phyloP scores from a whole-genome alignment of 23 tunicate species.

The Phallusia fumigata region DNA sequence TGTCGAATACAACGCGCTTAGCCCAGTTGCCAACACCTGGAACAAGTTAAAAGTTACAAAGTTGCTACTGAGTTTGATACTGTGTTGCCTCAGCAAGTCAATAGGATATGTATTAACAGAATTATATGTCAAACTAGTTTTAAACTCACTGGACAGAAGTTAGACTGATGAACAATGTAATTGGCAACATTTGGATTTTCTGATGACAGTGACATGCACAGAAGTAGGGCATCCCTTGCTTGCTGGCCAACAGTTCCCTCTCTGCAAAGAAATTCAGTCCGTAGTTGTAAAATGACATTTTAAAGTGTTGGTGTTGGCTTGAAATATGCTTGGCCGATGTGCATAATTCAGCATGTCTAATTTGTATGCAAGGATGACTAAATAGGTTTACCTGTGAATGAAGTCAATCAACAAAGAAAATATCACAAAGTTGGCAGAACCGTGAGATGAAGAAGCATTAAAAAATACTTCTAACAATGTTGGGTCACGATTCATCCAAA shows the following conservation, averaged over 20 bases:
- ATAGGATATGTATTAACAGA: not conserved
- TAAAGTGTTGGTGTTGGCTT: too few species aligned
- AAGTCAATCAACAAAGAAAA: conserved; percentile 70
- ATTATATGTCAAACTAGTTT: too few species aligned
- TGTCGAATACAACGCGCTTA: conserved; percentile 82
- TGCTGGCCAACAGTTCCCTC: conserved; percentile 95
- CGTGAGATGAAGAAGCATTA: conserved; percentile 51
- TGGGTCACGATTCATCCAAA: conserved; percentile 95
- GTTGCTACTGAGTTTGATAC: too few species aligned
- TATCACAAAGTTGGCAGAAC: conserved; percentile 62
- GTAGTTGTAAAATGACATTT: too few species aligned
- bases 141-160: conserved; percentile 79
- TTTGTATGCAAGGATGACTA: not conserved
- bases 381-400: conserved; percentile 60
- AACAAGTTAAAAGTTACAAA: not conserved
- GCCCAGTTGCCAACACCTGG: conserved; percentile 88
- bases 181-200: conserved; percentile 69
- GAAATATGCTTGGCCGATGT: too few species aligned
- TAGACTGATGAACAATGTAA: conserved; percentile 72
- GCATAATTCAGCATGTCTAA: too few species aligned
- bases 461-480: conserved; percentile 86
- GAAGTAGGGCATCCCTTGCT: conserved; percentile 89
- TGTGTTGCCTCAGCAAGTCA: not conserved
- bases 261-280: conserved; percentile 24
- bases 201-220: conserved; percentile 73